Evolutionary conservation across 2,888 invertebrate species (phyloP).

Genomic region (Chymomyza fuscimana): DNA sequence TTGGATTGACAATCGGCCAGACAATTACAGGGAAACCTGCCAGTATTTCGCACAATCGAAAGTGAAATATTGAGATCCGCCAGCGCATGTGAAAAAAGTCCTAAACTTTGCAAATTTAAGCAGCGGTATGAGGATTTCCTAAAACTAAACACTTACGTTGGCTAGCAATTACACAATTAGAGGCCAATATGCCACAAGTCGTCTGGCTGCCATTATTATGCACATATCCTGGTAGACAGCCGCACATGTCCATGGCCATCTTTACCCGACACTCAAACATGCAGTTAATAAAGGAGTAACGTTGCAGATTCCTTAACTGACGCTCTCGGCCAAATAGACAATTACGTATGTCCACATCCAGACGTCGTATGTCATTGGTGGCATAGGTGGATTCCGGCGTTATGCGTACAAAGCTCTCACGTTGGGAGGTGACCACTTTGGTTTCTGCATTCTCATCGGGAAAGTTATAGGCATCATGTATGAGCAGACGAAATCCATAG

Average conservation of each 20-base stretch:
- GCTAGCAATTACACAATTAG: slow-evolving; percentile 69
- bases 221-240: slow-evolving; percentile 83
- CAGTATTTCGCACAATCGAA: slow-evolving; percentile 54
- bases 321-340: slow-evolving; percentile 84
- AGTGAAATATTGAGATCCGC: slow-evolving; percentile 76
- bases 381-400: slow-evolving; percentile 85
- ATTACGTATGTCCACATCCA: slow-evolving; percentile 81
- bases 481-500: slow-evolving; percentile 83
- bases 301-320: slow-evolving; percentile 71
- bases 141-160: slow-evolving; percentile 57
- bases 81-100: slow-evolving; percentile 76
- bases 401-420: slow-evolving; percentile 83
- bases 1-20: slow-evolving; percentile 84
- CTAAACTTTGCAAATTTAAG: slow-evolving; percentile 19
- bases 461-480: slow-evolving; percentile 84
- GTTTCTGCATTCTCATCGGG: slow-evolving; percentile 84
- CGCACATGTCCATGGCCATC: slow-evolving; percentile 80
- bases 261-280: slow-evolving; percentile 82
- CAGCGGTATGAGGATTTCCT: neutral
- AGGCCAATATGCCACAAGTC: slow-evolving; percentile 64
- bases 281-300: slow-evolving; percentile 85
- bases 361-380: slow-evolving; percentile 81
- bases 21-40: slow-evolving; percentile 80
- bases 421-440: slow-evolving; percentile 82
- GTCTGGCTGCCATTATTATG: slow-evolving; percentile 77